Percentiles rank a stretch among this genome's conserved stretches.
Conservation (phyloP, 2,113 vertebrate species). For the Hydropotes inermis region DNA sequence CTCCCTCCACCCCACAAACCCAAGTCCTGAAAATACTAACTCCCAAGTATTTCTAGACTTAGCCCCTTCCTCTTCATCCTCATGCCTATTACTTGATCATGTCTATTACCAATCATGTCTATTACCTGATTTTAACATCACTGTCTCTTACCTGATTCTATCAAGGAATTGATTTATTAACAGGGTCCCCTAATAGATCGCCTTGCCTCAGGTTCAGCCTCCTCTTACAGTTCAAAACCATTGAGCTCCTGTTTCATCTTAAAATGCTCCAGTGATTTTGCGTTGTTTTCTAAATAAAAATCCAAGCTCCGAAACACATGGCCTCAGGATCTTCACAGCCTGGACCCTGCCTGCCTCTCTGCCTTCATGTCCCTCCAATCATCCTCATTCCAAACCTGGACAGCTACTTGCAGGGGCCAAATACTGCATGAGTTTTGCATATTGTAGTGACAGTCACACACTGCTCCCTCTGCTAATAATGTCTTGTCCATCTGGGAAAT, state of each 20-base stretch:
- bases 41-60: neutral
- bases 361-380: neutral
- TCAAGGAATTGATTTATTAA: neutral
- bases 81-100: neutral
- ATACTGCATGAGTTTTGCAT: neutral
- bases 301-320: neutral
- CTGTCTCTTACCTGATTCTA: neutral
- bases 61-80: neutral
- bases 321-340: neutral
- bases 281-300: neutral
- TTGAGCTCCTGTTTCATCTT: neutral
- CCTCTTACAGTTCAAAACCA: neutral
- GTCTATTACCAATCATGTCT: neutral
- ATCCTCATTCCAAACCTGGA: neutral
- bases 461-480: neutral
- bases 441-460: neutral
- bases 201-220: neutral
- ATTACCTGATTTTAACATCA: neutral
- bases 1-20: neutral
- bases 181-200: neutral
- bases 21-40: neutral
- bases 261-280: slow-evolving; percentile 4
- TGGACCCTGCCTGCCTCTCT: neutral
- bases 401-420: neutral
- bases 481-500: neutral